Base-by-base conservation (phyloP, 2,113 vertebrate species). In the Oxyura jamaicensis region DNA sequence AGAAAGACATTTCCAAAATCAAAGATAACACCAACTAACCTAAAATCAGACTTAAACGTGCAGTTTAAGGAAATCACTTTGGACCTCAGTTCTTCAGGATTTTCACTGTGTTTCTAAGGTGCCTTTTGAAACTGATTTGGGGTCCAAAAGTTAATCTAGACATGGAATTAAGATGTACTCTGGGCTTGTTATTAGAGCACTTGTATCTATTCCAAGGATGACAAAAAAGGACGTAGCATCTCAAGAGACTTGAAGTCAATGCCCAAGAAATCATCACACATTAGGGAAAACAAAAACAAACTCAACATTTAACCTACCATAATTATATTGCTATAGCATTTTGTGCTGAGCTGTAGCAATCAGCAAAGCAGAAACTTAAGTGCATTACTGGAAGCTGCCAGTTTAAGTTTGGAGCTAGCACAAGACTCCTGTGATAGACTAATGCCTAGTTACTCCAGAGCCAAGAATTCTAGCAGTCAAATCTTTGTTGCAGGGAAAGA, bases 1-100 rank as follows among this genome's bases (percentile, higher is more conserved):
- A 88, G 48, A 9, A 71, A 88, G 48, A 9, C 41, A 41, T 46
- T 94, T 94, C 62, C 53, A 93, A 88, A 94, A 93, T 58, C 59
- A 88, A 79, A 76, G 59, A 73, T 11, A 56, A 66, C 13, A 71
- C 8, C 44, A 28, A 50, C 13, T 60, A 35, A 46, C 22, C 44
- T 55, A 67, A 91, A 81, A 83, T 46, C 56, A 71, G 10, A 46
- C 15, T 52, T 36, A 29, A 80, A 71, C 39, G 10, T 14, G 11
- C 11, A 79, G 36, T 62, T 55, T 13, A 4, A 85, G 85, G 21
- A 88, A 80, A 59, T 63, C 11, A 31, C n/a, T 35, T 80, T 29
- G n/a, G 29, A 88, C 18, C 19, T 58, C 41, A 78, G 36, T 59
- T 90, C 7, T 56, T 83, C 35, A 65, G 42, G 48, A 58, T 60